phyloP scores from a whole-genome alignment of 2,113 vertebrate species.

The Xiphophorus couchianus region DNA sequence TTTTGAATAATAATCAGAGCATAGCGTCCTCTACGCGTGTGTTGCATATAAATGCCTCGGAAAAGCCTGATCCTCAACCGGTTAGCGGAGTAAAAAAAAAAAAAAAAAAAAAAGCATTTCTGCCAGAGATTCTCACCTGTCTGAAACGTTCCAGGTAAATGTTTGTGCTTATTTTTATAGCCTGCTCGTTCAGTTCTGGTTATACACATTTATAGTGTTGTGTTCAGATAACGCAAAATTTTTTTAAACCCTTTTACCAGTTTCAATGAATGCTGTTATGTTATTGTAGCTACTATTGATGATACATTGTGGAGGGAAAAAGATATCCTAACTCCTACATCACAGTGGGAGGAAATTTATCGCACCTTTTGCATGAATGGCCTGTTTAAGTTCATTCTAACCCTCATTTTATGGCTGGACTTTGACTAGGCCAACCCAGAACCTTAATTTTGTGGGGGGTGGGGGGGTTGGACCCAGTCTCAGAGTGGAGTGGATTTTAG shows the following conservation, averaged over 20 bases:
- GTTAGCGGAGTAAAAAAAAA: conserved; percentile 4
- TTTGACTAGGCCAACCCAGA: not conserved
- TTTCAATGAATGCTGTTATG: not conserved
- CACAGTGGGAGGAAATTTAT: no score
- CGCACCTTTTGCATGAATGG: not conserved
- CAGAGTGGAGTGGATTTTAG: no score
- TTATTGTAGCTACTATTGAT: not conserved
- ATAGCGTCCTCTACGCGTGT: conserved; percentile 2
- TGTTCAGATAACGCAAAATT: not conserved
- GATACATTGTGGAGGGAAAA: no score
- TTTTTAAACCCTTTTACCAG: no score
- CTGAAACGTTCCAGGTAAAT: not conserved
- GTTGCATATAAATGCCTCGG: conserved; percentile 12
- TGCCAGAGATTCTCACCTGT: not conserved
- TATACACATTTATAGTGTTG: not conserved
- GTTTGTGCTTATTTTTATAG: not conserved
- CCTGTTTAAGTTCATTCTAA: not conserved
- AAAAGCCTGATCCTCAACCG: conserved; percentile 36
- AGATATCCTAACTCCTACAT: no score
- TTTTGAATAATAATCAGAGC: not conserved
- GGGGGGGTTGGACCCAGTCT: not conserved
- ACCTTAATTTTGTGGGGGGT: not conserved
- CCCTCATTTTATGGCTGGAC: not conserved
- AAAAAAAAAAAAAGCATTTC: not conserved
- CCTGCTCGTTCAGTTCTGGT: not conserved